Percentiles rank a stretch among this genome's conserved stretches.
These are phyloP conservation scores for Rhinopomastus cyanomelas DNA, from an alignment of 2,113 vertebrate species.

Conservation along the genomic window DNA sequence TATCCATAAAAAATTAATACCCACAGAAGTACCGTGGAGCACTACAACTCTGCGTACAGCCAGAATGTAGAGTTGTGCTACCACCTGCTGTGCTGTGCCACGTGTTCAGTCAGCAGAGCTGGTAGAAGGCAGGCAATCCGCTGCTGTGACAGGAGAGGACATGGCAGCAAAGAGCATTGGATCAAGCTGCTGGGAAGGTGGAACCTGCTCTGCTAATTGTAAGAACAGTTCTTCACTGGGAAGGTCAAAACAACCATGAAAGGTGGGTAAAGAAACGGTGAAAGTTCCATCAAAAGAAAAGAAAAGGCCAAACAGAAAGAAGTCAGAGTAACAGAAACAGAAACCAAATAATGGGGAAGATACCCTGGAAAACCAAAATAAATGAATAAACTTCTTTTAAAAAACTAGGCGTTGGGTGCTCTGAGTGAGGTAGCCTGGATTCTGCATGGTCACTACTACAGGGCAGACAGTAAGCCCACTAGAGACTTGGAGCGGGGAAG, in stretches of 20 bases:
- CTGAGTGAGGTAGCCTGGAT: neutral
- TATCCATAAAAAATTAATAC: neutral
- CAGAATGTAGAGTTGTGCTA: neutral
- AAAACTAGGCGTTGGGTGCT: neutral
- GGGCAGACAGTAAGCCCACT: neutral
- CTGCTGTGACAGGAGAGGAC: neutral
- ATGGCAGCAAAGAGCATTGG: neutral
- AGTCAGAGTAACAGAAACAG: neutral
- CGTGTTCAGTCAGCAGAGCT: neutral
- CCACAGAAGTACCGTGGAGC: neutral
- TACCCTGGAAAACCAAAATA: neutral
- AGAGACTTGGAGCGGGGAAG: neutral
- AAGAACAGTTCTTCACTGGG: neutral
- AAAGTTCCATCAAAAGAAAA: neutral
- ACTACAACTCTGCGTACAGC: neutral
- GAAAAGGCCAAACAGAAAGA: neutral
- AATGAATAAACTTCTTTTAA: rapidly evolving
- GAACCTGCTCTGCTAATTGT: neutral
- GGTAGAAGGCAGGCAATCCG: too few relatives aligned
- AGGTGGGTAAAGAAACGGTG: neutral
- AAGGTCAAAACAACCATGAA: neutral
- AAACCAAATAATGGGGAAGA: neutral
- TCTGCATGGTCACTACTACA: neutral
- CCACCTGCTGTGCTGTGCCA: neutral
- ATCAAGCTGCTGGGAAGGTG: neutral